Percentiles rank a stretch among this genome's conserved stretches.
Conservation (phyloP, 2,888 invertebrate genomes). For the Macaria notata region DNA sequence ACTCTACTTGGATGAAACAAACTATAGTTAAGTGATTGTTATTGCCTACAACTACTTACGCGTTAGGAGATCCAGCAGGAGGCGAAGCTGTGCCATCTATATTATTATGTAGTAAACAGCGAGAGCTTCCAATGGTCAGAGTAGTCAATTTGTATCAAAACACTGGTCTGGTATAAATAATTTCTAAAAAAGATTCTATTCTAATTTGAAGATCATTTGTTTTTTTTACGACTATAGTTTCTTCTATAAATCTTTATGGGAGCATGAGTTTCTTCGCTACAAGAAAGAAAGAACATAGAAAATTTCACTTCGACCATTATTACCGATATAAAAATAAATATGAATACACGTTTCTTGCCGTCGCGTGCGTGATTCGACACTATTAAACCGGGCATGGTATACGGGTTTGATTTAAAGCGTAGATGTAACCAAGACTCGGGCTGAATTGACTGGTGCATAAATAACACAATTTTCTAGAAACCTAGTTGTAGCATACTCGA, state of each 20-base stretch:
- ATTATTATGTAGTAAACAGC: slow-evolving; percentile 13
- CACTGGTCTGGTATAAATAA: too few species aligned
- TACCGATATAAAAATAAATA: too few species aligned
- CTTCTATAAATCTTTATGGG: too few species aligned
- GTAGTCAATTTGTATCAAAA: too few species aligned
- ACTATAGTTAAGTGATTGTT: slow-evolving; percentile 17
- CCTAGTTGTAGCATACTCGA: slow-evolving; percentile 10
- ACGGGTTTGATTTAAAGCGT: slow-evolving; percentile 7
- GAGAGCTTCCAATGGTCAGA: slow-evolving; percentile 23
- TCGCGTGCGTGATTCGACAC: slow-evolving; percentile 7
- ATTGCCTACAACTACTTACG: slow-evolving; percentile 31
- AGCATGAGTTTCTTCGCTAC: too few species aligned
- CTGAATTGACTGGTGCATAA: slow-evolving; percentile 12
- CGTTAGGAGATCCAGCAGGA: slow-evolving; percentile 28
- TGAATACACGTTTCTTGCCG: too few species aligned
- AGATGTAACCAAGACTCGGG: slow-evolving; percentile 6
- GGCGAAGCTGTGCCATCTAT: slow-evolving; percentile 29
- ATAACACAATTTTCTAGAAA: slow-evolving; percentile 14
- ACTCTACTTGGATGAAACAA: too few species aligned
- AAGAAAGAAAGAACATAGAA: too few species aligned
- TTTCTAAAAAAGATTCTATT: too few species aligned
- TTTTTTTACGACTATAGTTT: too few species aligned
- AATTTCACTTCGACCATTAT: too few species aligned
- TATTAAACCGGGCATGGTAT: slow-evolving; percentile 6
- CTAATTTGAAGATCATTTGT: too few species aligned